Conservation (phyloP, 2,113 vertebrate species). For the Pogonocichla stellata region DNA sequence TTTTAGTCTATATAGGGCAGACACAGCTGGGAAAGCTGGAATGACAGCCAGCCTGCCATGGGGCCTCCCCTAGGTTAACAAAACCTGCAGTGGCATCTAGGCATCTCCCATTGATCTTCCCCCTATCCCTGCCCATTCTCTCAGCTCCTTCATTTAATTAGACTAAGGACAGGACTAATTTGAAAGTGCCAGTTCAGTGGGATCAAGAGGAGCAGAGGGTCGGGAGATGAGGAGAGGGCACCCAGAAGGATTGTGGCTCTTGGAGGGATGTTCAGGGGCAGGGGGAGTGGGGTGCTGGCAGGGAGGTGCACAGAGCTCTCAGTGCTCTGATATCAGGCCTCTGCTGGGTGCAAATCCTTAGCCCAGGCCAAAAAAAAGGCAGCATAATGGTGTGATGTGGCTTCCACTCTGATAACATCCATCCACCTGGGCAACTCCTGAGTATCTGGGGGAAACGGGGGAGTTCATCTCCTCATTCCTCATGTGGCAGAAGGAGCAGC, state of each 20-base stretch:
- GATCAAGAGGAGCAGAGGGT: background rate
- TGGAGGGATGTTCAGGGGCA: background rate
- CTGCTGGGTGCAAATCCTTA: background rate
- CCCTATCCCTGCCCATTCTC: background rate
- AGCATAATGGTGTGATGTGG: background rate
- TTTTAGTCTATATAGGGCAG: background rate
- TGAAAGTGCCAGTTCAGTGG: background rate
- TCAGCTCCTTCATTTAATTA: background rate
- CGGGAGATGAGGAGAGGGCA: background rate
- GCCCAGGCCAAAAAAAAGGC: background rate
- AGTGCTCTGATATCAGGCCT: background rate
- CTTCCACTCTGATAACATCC: background rate
- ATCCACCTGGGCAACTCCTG: background rate
- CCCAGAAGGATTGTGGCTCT: background rate
- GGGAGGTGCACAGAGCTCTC: background rate
- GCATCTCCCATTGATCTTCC: background rate
- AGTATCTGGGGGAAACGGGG: background rate
- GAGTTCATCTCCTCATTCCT: background rate
- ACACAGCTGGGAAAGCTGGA: background rate
- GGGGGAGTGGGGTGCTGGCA: background rate
- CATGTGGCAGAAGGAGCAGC: background rate
- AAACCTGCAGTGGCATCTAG: background rate
- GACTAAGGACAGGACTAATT: background rate
- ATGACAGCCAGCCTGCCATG: background rate
- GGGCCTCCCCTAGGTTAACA: background rate